A percentile compares a stretch with the other conserved stretches of the same genome.
Evolutionary conservation across 2,797 vertebrate species (phyloP).

Genomic region (Bufotes viridis): DNA sequence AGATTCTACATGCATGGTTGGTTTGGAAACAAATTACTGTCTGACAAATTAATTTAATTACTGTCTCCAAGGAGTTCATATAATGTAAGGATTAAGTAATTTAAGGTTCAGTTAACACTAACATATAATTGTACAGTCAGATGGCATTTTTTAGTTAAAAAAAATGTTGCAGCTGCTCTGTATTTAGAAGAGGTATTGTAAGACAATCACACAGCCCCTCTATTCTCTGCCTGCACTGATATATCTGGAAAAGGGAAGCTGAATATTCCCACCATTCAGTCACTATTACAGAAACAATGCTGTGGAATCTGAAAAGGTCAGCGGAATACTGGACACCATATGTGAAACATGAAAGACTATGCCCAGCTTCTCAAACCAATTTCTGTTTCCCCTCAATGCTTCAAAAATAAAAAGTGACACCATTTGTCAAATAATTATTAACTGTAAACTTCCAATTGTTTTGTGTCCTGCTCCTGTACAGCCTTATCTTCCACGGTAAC

Average conservation of each 20-base stretch:
- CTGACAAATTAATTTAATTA: not conserved
- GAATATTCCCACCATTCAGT: not conserved
- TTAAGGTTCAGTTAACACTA: too few relatives aligned
- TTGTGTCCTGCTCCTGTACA: too few relatives aligned
- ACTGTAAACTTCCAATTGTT: too few relatives aligned
- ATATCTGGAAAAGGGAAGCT: not conserved
- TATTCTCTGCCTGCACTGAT: not conserved
- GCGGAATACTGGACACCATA: too few relatives aligned
- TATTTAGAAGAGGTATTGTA: not conserved
- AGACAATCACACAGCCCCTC: not conserved
- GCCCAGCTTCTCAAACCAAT: too few relatives aligned
- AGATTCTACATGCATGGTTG: not conserved
- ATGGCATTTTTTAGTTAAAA: not conserved
- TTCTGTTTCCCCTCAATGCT: too few relatives aligned
- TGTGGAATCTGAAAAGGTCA: not conserved
- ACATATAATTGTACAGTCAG: not conserved
- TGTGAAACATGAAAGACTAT: too few relatives aligned
- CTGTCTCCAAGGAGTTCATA: not conserved
- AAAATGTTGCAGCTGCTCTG: not conserved
- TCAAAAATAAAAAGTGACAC: too few relatives aligned
- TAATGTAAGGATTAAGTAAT: slow-evolving; percentile 1
- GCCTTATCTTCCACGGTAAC: too few relatives aligned
- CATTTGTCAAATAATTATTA: too few relatives aligned
- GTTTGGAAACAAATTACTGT: not conserved
- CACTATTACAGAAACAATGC: not conserved